phyloP scores from a whole-genome alignment of 2,113 vertebrate species.

The Epinephelus fuscoguttatus region DNA sequence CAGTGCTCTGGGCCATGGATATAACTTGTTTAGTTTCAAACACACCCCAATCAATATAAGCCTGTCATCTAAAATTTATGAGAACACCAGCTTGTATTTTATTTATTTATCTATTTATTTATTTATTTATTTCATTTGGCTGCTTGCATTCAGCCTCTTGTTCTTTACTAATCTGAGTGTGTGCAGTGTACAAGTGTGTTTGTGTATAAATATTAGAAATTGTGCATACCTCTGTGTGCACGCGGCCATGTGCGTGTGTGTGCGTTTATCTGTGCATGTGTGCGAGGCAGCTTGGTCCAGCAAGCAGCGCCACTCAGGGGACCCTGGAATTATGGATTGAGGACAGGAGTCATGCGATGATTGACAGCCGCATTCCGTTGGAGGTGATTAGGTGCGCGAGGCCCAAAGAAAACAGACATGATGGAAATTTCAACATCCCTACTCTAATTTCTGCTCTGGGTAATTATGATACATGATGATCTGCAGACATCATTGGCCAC shows the following conservation, averaged over 20 bases:
- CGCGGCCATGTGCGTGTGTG: conserved; percentile 17
- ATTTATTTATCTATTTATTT: conserved; percentile 76
- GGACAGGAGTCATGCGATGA: conserved; percentile 79
- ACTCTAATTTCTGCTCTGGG: conserved; percentile 77
- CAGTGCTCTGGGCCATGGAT: conserved; percentile 83
- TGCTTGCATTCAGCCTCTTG: conserved; percentile 39
- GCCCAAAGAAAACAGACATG: conserved; percentile 83
- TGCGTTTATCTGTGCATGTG: conserved; percentile 15
- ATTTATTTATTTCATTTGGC: conserved; percentile 69
- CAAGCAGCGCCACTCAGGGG: conserved; percentile 66
- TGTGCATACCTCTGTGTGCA: conserved; percentile 20
- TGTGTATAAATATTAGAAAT: conserved; percentile 13
- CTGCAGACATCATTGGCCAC: conserved; percentile 79
- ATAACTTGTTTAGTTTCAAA: conserved; percentile 87
- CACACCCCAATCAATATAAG: conserved; percentile 82
- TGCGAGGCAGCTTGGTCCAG: conserved; percentile 53
- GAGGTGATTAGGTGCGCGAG: conserved; percentile 82
- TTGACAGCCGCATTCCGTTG: conserved; percentile 79
- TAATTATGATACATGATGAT: conserved; percentile 86
- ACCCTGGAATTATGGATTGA: conserved; percentile 83
- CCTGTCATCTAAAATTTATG: conserved; percentile 87
- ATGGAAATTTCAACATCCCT: conserved; percentile 83
- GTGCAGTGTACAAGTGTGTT: conserved; percentile 11
- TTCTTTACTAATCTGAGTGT: conserved; percentile 62
- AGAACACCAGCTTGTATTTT: conserved; percentile 82